Base-by-base conservation (phyloP, 2,797 vertebrate species). In the Morelia viridis region DNA sequence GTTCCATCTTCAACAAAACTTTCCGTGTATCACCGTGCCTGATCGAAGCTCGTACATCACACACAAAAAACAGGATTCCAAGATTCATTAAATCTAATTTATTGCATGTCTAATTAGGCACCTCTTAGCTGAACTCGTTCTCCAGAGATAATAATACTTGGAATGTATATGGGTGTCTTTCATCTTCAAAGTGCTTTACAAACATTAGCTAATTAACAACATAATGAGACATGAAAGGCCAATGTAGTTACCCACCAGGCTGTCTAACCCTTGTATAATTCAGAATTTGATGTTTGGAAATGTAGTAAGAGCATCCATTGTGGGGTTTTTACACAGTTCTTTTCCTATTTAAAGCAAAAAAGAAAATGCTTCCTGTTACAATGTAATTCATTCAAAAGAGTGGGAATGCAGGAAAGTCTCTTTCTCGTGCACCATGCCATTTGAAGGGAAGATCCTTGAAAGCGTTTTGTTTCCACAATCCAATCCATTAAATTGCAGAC, bases 151-250 rank as follows among this genome's bases (percentile, higher is more conserved):
- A 96, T 97, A 97, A 96, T 94, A 95, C 94, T 96, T 96, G 95
- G 94, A 96, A 97, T 96, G 95, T 95, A 97, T 94, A 96, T 76
- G 93, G 84, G 90, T 94, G 95, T 96, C 96, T 97, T 97, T 97
- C 92, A 96, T 96, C 96, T 97, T 97, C 96, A 95, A 96, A 97
- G 95, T 96, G 95, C 95, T 96, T 96, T 96, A 96, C 95, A 97
- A 97, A 97, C 96, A 97, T 97, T 97, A 97, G 96, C 95, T 96
- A 96, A 97, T 97, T 96, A 97, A 96, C 96, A 96, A 96, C 96
- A 95, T 96, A 96, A 97, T 96, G 96, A 96, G 96, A 95, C 92
- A 95, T 96, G 94, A 97, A 96, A 96, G 94, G 95, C 90, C 71
- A 95, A 90, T 85, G 93, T 95, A 91, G 91, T 96, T 94, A 95